Evolutionary conservation across 2,888 invertebrate genomes (phyloP).

Genomic region (Cerceris rybyensis): DNA sequence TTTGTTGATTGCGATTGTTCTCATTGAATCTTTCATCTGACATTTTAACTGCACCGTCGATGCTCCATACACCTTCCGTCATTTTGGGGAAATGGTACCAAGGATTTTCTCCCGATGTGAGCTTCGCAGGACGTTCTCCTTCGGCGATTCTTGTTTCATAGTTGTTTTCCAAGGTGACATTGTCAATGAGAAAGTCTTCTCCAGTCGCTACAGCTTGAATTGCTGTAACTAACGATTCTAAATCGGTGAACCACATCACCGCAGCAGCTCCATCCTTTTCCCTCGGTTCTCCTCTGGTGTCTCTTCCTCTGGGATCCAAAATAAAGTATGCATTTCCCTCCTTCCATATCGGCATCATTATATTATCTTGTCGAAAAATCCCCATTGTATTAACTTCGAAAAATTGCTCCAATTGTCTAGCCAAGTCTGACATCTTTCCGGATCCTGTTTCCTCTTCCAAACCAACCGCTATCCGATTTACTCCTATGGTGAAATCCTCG

Average conservation of each 20-base stretch:
- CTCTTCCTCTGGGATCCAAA: slow-evolving; percentile 75
- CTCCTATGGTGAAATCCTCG: slow-evolving; percentile 81
- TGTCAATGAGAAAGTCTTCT: slow-evolving; percentile 69
- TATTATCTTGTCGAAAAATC: slow-evolving; percentile 82
- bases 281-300: slow-evolving; percentile 61
- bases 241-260: slow-evolving; percentile 74
- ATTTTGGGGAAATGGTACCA: slow-evolving; percentile 74
- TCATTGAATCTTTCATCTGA: slow-evolving; percentile 63
- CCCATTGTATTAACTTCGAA: slow-evolving; percentile 84
- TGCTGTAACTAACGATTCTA: slow-evolving; percentile 57
- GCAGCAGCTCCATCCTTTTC: slow-evolving; percentile 69
- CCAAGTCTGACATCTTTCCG: slow-evolving; percentile 81
- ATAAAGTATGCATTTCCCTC: slow-evolving; percentile 72
- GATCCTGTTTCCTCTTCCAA: slow-evolving; percentile 82
- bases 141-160: slow-evolving; percentile 69
- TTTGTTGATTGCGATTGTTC: slow-evolving; percentile 65
- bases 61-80: slow-evolving; percentile 71
- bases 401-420: slow-evolving; percentile 83
- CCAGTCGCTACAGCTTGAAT: slow-evolving; percentile 53
- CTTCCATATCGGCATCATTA: slow-evolving; percentile 80
- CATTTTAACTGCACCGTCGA: slow-evolving; percentile 64
- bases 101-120: slow-evolving; percentile 63
- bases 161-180: slow-evolving; percentile 67
- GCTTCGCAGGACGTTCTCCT: slow-evolving; percentile 54
- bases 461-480: slow-evolving; percentile 79